A percentile compares a stretch with the other conserved stretches of the same genome.
Conservation (phyloP, 2,113 vertebrate genomes). For the Atrichornis clamosus region DNA sequence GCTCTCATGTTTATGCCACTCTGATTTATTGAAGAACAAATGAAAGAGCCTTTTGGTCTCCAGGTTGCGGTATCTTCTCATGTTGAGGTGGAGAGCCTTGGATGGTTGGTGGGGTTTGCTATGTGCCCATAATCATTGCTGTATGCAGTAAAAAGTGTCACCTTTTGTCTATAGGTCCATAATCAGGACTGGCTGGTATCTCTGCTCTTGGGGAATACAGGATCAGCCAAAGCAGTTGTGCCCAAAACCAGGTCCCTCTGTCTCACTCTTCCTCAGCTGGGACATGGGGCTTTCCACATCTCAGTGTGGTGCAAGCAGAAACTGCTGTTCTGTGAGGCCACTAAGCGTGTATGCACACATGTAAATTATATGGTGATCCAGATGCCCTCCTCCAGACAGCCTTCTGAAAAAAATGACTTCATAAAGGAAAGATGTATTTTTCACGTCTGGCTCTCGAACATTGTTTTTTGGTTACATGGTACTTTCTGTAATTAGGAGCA, state of each 20-base stretch:
- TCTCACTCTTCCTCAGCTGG: neutral
- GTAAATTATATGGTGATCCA: neutral
- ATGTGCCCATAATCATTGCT: accelerated
- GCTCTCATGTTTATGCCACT: neutral
- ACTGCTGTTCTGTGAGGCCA: neutral
- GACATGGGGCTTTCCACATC: neutral
- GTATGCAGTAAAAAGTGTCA: accelerated
- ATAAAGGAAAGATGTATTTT: conserved; percentile 51
- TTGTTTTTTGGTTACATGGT: conserved; percentile 7
- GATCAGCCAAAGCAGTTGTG: neutral
- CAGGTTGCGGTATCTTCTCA: neutral
- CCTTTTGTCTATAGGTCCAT: neutral
- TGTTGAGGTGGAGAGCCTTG: neutral
- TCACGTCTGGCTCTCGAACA: conserved; percentile 11
- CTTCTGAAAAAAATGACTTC: conserved; percentile 32
- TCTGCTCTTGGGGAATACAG: neutral
- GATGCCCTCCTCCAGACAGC: conserved; percentile 11
- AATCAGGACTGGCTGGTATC: neutral
- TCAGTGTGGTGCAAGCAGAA: accelerated
- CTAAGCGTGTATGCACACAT: neutral
- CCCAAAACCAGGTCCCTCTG: neutral
- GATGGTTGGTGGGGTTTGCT: neutral
- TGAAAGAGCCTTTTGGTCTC: neutral
- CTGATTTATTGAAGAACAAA: neutral
- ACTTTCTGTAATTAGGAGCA: conserved; percentile 21